Conservation (phyloP, 2,888 invertebrate species). For the Conchocele bisecta region DNA sequence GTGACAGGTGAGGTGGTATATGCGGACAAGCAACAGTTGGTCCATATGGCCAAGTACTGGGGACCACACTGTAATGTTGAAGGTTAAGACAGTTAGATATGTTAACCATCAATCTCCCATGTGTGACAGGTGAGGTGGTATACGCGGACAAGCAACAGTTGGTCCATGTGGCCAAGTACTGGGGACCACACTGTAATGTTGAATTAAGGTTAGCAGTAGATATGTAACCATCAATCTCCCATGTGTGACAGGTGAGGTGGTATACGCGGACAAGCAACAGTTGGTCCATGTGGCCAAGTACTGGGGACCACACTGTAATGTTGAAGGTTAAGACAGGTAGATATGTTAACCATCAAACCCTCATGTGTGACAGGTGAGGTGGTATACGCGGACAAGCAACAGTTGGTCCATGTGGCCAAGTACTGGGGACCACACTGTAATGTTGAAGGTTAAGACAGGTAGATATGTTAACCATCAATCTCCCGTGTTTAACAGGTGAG, state of each 20-base stretch:
- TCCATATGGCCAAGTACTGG: conserved; percentile 61
- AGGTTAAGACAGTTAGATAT: conserved; percentile 52
- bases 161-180: conserved; percentile 56
- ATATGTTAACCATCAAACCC: no score
- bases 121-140: conserved; percentile 74
- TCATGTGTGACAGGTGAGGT: no score
- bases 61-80: conserved; percentile 72
- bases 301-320: no score
- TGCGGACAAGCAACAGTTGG: conserved; percentile 59
- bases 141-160: conserved; percentile 65
- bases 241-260: conserved; percentile 74
- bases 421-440: no score
- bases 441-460: no score
- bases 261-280: conserved; percentile 63
- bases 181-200: conserved; percentile 73
- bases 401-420: conserved; percentile 57
- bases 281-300: conserved; percentile 58
- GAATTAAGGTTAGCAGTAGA: conserved; percentile 60
- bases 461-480: no score
- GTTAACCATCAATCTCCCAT: conserved; percentile 64
- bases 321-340: no score
- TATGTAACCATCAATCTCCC: conserved; percentile 55
- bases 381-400: conserved; percentile 64
- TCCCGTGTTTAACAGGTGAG: no score
- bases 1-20: conserved; percentile 74